A percentile compares a stretch with the other conserved stretches of the same genome.
phyloP scores from a whole-genome alignment of 2,113 vertebrate genomes.

The Oreochromis spilurus region DNA sequence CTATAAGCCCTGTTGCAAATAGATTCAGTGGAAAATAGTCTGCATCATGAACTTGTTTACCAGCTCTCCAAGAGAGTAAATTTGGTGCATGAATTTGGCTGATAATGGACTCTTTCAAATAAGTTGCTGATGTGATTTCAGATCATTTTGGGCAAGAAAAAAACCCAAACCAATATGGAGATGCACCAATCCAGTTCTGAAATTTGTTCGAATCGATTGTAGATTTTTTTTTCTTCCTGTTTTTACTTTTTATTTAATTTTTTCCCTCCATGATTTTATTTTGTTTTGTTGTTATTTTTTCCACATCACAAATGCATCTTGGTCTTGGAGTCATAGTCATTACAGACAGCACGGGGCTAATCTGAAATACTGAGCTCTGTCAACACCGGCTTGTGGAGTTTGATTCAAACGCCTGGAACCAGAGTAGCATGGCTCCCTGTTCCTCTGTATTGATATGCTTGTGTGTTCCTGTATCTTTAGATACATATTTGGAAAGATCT shows the following conservation, averaged over 20 bases:
- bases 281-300: not conserved
- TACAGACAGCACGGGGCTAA: not conserved
- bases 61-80: not conserved
- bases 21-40: slow-evolving; percentile 18
- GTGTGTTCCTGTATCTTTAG: not conserved
- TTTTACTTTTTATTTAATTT: not conserved
- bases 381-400: not conserved
- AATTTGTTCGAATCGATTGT: not conserved
- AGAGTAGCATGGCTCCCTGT: not conserved
- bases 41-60: slow-evolving; percentile 24
- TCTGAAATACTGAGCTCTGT: not conserved
- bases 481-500: slow-evolving; percentile 19
- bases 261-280: not conserved
- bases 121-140: slow-evolving; percentile 20
- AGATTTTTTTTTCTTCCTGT: not conserved
- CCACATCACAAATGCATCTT: not conserved
- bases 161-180: fast-evolving
- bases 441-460: not conserved
- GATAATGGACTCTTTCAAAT: slow-evolving; percentile 37
- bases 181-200: not conserved
- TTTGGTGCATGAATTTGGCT: slow-evolving; percentile 8
- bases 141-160: not conserved
- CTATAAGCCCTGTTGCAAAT: not conserved
- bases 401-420: not conserved
- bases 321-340: not conserved